Conservation (phyloP, 2,888 invertebrate genomes). For the Merodon equestris region DNA sequence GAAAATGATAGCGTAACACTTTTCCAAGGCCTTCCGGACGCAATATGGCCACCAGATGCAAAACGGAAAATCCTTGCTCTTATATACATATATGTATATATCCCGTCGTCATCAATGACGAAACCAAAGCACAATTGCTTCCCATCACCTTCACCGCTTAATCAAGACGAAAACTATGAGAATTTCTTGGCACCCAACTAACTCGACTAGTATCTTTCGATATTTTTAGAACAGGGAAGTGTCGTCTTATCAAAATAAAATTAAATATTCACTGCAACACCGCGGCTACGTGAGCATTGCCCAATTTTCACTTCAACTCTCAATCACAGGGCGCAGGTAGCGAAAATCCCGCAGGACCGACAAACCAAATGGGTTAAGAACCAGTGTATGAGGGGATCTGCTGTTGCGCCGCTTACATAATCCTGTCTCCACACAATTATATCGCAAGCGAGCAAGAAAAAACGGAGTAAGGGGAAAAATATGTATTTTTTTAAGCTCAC, state of each 20-base stretch:
- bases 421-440: slow-evolving; percentile 1
- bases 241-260: slow-evolving; percentile 2
- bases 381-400: slow-evolving; percentile 36
- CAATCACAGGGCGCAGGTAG: too few relatives aligned
- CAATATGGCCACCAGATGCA: too few relatives aligned
- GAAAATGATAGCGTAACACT: too few relatives aligned
- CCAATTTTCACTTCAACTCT: too few relatives aligned
- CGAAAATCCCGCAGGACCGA: slow-evolving; percentile 1
- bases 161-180: neutral
- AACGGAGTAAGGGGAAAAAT: neutral
- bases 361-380: neutral
- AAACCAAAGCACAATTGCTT: slow-evolving; percentile 16
- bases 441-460: neutral
- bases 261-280: neutral
- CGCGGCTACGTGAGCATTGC: neutral
- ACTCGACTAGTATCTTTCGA: neutral
- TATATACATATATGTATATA: slow-evolving; percentile 2
- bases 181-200: slow-evolving; percentile 23
- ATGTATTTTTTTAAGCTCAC: slow-evolving; percentile 70
- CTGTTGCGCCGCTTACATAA: slow-evolving; percentile 63
- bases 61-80: too few relatives aligned
- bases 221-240: slow-evolving; percentile 52
- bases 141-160: slow-evolving; percentile 22
- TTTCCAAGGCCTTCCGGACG: too few relatives aligned
- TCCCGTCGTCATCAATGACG: slow-evolving; percentile 48